Conservation (phyloP, 2,888 invertebrate genomes). For the Lypha dubia region DNA sequence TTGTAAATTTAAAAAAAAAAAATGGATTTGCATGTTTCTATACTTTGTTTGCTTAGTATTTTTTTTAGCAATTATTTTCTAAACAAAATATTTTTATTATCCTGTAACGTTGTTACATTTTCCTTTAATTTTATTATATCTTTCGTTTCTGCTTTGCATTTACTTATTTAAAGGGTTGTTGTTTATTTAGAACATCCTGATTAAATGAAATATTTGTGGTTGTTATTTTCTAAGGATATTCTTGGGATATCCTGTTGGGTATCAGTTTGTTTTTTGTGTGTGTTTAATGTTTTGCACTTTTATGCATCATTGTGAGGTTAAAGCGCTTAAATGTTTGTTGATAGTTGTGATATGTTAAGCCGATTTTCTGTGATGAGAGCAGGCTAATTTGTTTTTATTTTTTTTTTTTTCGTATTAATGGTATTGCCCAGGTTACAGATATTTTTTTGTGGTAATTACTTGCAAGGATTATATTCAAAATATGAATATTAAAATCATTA, state of each 20-base stretch:
- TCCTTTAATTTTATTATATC: background rate
- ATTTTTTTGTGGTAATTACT: too few relatives aligned
- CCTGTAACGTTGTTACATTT: background rate
- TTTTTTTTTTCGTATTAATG: too few relatives aligned
- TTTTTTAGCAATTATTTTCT: too few relatives aligned
- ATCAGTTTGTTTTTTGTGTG: background rate
- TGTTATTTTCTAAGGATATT: constrained; percentile 2
- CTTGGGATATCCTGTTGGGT: background rate
- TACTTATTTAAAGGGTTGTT: constrained; percentile 5
- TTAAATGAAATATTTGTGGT: constrained; percentile 22
- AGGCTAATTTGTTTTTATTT: constrained; percentile 16
- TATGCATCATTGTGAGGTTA: background rate
- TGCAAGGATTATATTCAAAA: too few relatives aligned
- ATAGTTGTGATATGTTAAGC: constrained; percentile 50
- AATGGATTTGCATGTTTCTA: constrained; percentile 1
- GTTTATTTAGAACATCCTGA: background rate
- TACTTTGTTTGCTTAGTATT: too few relatives aligned
- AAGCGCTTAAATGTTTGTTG: constrained; percentile 42
- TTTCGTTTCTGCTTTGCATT: background rate
- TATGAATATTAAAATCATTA: too few relatives aligned
- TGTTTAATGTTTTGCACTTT: too few relatives aligned
- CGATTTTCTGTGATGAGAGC: constrained; percentile 37
- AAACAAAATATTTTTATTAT: background rate
- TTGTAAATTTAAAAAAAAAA: background rate
- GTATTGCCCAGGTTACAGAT: too few relatives aligned